phyloP scores from a whole-genome alignment of 2,113 vertebrate species.

The Columba livia region DNA sequence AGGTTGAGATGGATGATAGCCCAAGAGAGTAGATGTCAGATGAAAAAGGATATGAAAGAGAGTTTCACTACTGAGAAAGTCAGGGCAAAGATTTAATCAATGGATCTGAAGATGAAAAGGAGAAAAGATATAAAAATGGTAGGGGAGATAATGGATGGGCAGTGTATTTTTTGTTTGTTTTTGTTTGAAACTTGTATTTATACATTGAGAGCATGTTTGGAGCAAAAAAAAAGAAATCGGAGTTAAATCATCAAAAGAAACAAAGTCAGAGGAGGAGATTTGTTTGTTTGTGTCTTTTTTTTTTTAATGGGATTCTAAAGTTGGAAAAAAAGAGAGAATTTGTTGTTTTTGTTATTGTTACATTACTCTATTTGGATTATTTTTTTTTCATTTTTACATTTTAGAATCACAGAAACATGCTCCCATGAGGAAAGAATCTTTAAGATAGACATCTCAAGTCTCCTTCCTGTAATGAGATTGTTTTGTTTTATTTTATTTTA shows the following conservation, averaged over 20 bases:
- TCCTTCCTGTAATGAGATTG: neutral
- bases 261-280: neutral
- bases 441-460: neutral
- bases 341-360: neutral
- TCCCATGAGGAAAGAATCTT: neutral
- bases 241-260: neutral
- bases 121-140: neutral
- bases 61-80: neutral
- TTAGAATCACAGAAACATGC: neutral
- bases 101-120: neutral
- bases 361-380: neutral
- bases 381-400: neutral
- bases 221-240: fast-evolving
- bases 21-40: neutral
- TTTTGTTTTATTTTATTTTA: neutral
- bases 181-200: neutral
- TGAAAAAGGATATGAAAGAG: neutral
- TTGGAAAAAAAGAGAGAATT: neutral
- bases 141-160: neutral
- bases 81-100: neutral
- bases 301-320: neutral
- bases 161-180: neutral
- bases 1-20: neutral
- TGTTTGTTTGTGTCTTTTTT: neutral
- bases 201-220: neutral